Evolutionary conservation across 2,113 vertebrate genomes (phyloP).

Genomic region (Cyprinodon tularosa): DNA sequence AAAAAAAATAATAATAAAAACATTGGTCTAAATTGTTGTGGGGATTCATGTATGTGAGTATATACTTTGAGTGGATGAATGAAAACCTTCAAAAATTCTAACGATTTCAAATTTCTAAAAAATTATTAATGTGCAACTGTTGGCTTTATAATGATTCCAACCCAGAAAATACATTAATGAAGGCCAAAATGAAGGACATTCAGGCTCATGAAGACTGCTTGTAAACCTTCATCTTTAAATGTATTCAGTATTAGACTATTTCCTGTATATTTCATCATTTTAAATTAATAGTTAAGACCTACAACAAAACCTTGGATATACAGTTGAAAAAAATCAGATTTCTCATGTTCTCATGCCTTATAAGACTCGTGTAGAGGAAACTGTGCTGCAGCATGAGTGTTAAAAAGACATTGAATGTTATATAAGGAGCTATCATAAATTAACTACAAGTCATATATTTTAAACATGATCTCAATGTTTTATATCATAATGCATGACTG

Average conservation of each 20-base stretch:
- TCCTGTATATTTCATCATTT: constrained; percentile 13
- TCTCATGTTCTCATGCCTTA: constrained; percentile 11
- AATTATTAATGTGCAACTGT: neutral
- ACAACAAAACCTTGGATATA: constrained; percentile 1
- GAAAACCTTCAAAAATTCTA: neutral
- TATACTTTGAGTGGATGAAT: neutral
- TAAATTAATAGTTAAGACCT: neutral
- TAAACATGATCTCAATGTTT: constrained; percentile 9
- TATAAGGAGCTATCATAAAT: constrained; percentile 27
- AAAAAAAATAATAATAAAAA: too few species aligned
- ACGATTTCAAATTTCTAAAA: neutral
- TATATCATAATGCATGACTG: constrained; percentile 9
- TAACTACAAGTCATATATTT: constrained; percentile 17
- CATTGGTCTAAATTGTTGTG: neutral
- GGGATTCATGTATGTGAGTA: neutral
- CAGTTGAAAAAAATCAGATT: constrained; percentile 2
- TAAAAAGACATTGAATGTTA: constrained; percentile 24
- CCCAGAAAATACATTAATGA: neutral
- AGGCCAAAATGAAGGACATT: neutral
- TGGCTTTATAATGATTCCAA: neutral
- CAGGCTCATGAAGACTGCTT: neutral
- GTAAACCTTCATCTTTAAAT: neutral
- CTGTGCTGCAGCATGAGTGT: constrained; percentile 8
- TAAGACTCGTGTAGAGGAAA: constrained; percentile 3
- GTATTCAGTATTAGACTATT: neutral